Conservation (phyloP, 1,140 invertebrate species). For the Aphelinus certus region DNA sequence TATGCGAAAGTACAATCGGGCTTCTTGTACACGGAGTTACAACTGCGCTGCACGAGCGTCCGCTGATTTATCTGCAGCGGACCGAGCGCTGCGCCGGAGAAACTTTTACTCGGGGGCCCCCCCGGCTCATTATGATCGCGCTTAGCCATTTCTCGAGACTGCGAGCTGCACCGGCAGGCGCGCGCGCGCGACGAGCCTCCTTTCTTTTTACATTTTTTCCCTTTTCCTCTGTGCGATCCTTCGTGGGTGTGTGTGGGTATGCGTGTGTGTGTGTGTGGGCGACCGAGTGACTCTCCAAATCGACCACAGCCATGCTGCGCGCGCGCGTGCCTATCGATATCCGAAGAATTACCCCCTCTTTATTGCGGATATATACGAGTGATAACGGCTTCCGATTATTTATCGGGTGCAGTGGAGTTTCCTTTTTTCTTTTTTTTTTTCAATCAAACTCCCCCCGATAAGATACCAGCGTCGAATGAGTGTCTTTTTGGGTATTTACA, state of each 20-base stretch:
- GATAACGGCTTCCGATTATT: too few species aligned
- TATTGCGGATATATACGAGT: too few species aligned
- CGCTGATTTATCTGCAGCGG: constrained; percentile 23
- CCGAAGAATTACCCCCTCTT: too few species aligned
- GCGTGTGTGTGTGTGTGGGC: background rate
- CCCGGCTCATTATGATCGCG: constrained; percentile 13
- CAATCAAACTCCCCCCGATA: too few species aligned
- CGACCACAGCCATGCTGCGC: background rate
- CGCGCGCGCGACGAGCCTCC: background rate
- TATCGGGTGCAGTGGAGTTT: too few species aligned
- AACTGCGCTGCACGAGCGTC: background rate
- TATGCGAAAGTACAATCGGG: constrained; percentile 14
- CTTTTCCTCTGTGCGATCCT: background rate
- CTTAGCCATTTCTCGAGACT: too few species aligned
- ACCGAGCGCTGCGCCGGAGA: constrained; percentile 1
- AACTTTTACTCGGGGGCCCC: constrained; percentile 18
- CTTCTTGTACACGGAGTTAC: constrained; percentile 10
- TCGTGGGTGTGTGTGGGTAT: background rate
- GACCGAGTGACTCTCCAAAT: background rate
- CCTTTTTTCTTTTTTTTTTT: too few species aligned
- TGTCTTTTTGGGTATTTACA: too few species aligned
- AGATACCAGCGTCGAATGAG: too few species aligned
- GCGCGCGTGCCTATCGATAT: too few species aligned
- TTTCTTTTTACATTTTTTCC: background rate
- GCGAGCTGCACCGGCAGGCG: background rate